phyloP scores from a whole-genome alignment of 2,113 vertebrate genomes.

The Boulengeromyrus knoepffleri region DNA sequence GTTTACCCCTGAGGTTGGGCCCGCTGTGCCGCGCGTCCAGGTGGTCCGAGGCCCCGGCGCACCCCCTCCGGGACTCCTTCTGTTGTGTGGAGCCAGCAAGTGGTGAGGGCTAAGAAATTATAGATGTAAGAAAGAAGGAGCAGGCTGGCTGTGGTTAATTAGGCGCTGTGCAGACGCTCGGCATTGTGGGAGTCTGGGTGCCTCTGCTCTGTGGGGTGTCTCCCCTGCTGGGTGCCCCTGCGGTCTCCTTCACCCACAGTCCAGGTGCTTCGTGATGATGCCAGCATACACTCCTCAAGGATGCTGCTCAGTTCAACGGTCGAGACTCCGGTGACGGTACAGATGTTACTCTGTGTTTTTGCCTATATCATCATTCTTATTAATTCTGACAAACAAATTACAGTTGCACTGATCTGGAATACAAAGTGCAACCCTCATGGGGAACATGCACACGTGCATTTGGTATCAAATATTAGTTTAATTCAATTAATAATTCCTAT shows the following conservation, averaged over 20 bases:
- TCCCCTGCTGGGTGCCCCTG: not conserved
- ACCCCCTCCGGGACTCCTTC: not conserved
- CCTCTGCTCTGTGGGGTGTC: not conserved
- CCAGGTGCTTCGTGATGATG: not conserved
- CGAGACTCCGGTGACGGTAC: not conserved
- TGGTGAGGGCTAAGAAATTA: conserved; percentile 12
- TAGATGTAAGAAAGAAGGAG: not conserved
- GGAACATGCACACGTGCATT: not conserved
- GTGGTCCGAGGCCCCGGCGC: conserved; percentile 5
- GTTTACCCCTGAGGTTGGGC: not conserved
- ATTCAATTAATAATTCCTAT: not conserved
- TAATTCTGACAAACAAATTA: not conserved
- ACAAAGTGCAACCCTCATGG: not conserved
- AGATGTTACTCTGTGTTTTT: not conserved
- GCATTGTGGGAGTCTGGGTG: conserved; percentile 11
- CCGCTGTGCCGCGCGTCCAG: not conserved
- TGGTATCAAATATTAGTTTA: not conserved
- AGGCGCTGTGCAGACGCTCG: not conserved
- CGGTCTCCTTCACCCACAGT: not conserved
- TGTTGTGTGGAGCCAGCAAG: conserved; percentile 7
- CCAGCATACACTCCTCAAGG: not conserved
- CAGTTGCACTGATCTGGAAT: not conserved
- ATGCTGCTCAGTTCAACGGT: not conserved
- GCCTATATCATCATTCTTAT: not conserved
- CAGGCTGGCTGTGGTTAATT: conserved; percentile 17